These are phyloP conservation scores for Anthopleura sola DNA, from an alignment of 64 coral and sea anemone species.

Conservation along the genomic window DNA sequence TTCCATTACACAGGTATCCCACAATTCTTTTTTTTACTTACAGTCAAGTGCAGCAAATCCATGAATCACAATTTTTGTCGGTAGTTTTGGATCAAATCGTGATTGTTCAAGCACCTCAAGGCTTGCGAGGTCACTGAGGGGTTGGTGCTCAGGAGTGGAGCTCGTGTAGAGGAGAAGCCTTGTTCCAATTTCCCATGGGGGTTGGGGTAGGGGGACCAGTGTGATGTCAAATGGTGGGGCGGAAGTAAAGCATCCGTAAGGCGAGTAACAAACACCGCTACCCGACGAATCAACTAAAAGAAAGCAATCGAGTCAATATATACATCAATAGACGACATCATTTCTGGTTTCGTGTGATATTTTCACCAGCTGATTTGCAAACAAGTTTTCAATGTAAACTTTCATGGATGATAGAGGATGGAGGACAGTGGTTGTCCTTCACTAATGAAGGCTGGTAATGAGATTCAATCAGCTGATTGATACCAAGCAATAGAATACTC, in stretches of 20 bases:
- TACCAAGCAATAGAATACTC: no score
- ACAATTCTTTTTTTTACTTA: neutral
- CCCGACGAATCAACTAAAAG: neutral
- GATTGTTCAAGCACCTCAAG: neutral
- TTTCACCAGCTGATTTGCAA: no score
- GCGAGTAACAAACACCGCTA: constrained; percentile 22
- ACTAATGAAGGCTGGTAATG: no score
- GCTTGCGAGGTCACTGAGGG: neutral
- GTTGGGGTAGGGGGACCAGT: constrained; percentile 15
- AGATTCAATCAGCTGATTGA: no score
- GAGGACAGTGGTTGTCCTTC: no score
- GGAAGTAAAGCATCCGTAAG: constrained; percentile 35
- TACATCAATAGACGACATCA: neutral
- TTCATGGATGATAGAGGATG: no score
- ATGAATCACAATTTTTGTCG: constrained; percentile 40
- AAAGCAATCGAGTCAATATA: neutral
- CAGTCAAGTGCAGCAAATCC: constrained; percentile 21
- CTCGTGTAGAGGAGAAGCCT: constrained; percentile 19
- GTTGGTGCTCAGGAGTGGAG: neutral
- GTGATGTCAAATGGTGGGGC: constrained; percentile 6
- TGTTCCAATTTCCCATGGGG: constrained; percentile 20
- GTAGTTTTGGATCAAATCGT: neutral
- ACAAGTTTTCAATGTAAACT: no score
- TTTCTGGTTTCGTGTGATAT: no score
- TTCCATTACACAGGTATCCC: neutral